Conservation (phyloP, 2,888 invertebrate species). For the Stenodema calcarata region DNA sequence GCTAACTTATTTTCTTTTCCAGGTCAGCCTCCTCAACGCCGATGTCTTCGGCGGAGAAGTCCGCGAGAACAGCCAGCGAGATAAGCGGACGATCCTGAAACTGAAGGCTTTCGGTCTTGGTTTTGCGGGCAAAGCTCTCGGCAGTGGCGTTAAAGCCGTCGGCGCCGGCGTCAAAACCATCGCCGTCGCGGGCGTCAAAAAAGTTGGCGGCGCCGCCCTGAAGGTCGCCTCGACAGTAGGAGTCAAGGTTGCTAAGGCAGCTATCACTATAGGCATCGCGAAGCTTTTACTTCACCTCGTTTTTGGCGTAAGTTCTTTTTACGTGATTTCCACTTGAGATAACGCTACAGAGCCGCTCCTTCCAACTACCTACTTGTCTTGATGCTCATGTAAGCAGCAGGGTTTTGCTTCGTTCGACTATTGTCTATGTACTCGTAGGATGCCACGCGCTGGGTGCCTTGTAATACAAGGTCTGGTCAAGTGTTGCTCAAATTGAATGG, state of each 20-base stretch:
- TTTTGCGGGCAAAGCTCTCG: conserved; percentile 52
- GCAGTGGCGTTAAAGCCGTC: conserved; percentile 52
- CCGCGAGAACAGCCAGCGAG: conserved; percentile 44
- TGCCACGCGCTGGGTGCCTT: no score
- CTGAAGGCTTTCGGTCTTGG: conserved; percentile 51
- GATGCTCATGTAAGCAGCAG: no score
- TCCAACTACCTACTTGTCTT: no score
- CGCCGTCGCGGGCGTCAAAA: conserved; percentile 55
- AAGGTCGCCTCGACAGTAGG: conserved; percentile 57
- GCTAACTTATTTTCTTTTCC: background rate
- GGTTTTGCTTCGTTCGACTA: no score
- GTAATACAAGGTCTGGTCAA: no score
- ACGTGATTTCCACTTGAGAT: no score
- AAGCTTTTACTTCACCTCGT: conserved; percentile 58
- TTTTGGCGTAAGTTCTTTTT: conserved; percentile 57
- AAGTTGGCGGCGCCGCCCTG: conserved; percentile 55
- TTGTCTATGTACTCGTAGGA: no score
- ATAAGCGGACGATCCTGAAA: conserved; percentile 53
- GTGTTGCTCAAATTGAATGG: no score
- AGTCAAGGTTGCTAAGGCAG: conserved; percentile 57
- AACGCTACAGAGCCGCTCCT: no score
- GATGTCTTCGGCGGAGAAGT: conserved; percentile 52
- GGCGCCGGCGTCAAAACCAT: conserved; percentile 53
- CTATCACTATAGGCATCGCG: conserved; percentile 58
- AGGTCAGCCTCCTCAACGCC: conserved; percentile 48